Base-by-base conservation (phyloP, 1,140 invertebrate genomes). In the Saccostrea cuccullata region DNA sequence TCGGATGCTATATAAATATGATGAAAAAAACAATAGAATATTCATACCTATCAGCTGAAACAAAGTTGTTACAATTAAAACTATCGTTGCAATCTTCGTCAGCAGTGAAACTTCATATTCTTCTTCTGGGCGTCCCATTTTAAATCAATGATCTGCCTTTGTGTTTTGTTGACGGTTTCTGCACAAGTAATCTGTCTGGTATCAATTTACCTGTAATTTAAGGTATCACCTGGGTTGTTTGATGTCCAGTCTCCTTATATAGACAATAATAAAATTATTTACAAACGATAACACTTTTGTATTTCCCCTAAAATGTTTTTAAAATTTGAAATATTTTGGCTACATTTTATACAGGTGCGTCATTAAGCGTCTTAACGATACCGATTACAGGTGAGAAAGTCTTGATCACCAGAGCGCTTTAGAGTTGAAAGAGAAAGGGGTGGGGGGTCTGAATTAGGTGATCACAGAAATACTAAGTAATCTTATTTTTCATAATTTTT, bases 21-120 rank as follows among this genome's bases (percentile, higher is more conserved):
- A 30, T 73, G 3, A 6, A 47, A 47, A 47, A 6, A 47, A 47
- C 47, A 47, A 47, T 47, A 47, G 9, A 2, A 9, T 30, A 1
- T 73, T 73, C 82, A 55, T 55, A 84, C 82, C 82, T 84, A 84
- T 84, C 82, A 84, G 47, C 17, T 84, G 82, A 55, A 47, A 55
- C 40, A 84, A 56, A 30, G 82, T 84, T n/a, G 47, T 30, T 20
- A 84, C 47, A 23, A 84, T 55, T 55, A 84, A 56, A 26, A 55
- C 82, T 56, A 84, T 20, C 12, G 55, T 56, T 55, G 13, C 82
- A 55, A 56, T 23, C 23, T 84, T 84, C 82, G 23, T 84, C 1
- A 55, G 40, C 36, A 23, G 11, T 55, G 82, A 55, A 56, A 55
- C 23, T 55, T 56, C 82, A 23, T n/a, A 55, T 20, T 84, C 82